A percentile compares a stretch with the other conserved stretches of the same genome.
These are phyloP conservation scores for Diarsia brunnea DNA, from an alignment of 2,888 invertebrate species.

Conservation along the genomic window DNA sequence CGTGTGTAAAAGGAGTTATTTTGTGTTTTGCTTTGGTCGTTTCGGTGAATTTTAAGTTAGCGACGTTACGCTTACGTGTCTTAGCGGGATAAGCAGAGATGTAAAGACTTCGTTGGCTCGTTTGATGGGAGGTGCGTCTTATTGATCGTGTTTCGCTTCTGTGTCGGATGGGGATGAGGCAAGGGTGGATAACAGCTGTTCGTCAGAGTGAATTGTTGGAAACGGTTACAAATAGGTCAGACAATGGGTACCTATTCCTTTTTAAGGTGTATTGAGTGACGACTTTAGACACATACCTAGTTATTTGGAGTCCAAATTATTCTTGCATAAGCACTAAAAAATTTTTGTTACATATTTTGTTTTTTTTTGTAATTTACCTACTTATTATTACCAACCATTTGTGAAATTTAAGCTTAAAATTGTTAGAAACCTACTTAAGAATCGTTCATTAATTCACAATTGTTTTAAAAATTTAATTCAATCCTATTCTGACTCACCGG, in stretches of 20 bases:
- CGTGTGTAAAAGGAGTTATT: conserved; percentile 58
- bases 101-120: background rate
- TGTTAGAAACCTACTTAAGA: too few relatives aligned
- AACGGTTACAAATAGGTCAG: background rate
- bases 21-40: conserved; percentile 34
- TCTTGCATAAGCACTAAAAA: too few relatives aligned
- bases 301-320: background rate
- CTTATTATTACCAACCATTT: too few relatives aligned
- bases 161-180: conserved; percentile 12
- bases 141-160: conserved; percentile 45
- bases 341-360: too few relatives aligned
- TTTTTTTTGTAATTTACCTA: too few relatives aligned
- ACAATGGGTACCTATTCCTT: too few relatives aligned
- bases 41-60: conserved; percentile 45
- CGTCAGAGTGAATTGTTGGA: conserved; percentile 16
- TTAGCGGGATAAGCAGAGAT: conserved; percentile 11
- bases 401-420: background rate
- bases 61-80: background rate
- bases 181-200: conserved; percentile 49
- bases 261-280: background rate
- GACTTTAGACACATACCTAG: background rate
- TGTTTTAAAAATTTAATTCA: too few relatives aligned
- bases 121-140: conserved; percentile 34
- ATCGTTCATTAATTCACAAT: too few relatives aligned
- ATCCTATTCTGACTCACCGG: background rate